Conservation (phyloP, 2,888 invertebrate species). For the Melinaea menophilus region DNA sequence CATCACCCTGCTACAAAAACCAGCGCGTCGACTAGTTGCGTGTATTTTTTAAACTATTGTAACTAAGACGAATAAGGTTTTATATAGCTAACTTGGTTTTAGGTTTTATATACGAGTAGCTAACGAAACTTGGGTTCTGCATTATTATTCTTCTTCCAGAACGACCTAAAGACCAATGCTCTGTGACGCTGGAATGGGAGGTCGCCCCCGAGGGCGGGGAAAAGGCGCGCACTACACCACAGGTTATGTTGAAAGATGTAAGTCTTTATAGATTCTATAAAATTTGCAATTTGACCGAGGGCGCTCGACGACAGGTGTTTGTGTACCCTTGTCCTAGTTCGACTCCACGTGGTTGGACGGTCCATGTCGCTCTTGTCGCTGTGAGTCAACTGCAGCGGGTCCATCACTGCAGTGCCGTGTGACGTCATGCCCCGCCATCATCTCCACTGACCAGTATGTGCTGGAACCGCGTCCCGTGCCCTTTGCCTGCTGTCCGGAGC, state of each 20-base stretch:
- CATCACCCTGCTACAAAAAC: no score
- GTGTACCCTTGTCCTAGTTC: constrained; percentile 47
- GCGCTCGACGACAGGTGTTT: neutral
- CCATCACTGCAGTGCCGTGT: constrained; percentile 64
- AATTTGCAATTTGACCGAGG: neutral
- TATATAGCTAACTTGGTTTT: no score
- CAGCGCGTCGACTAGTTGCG: no score
- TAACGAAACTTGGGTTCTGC: no score
- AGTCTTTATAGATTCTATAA: constrained; percentile 31
- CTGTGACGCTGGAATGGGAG: constrained; percentile 77
- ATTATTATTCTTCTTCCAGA: constrained; percentile 51
- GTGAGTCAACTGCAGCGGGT: constrained; percentile 50
- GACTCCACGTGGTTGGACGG: constrained; percentile 84
- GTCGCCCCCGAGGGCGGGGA: constrained; percentile 77
- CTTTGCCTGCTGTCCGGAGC: constrained; percentile 81
- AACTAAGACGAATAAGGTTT: no score
- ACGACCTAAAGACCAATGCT: constrained; percentile 81
- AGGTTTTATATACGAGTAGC: no score
- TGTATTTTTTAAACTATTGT: no score
- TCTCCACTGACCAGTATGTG: constrained; percentile 75
- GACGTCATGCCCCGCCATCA: constrained; percentile 70
- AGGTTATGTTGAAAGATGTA: constrained; percentile 76
- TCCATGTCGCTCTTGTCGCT: constrained; percentile 82
- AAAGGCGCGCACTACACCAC: constrained; percentile 58
- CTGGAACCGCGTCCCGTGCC: constrained; percentile 71